phyloP scores from a whole-genome alignment of 1,140 invertebrate genomes.

The Eumeta japonica region DNA sequence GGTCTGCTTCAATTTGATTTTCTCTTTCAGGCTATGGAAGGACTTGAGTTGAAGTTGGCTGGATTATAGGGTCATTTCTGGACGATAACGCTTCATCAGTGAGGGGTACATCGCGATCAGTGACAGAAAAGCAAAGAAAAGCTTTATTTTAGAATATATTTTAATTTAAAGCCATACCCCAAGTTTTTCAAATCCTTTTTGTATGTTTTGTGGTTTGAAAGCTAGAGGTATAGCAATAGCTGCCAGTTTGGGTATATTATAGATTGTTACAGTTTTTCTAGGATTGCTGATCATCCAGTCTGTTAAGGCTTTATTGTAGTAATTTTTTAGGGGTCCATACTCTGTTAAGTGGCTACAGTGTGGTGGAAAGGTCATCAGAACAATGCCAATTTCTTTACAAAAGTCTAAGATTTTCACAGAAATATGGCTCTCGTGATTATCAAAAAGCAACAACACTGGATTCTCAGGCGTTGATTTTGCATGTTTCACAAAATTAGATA shows the following conservation, averaged over 20 bases:
- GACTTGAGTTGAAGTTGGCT: too few relatives aligned
- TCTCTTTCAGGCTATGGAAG: too few relatives aligned
- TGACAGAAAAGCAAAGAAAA: too few relatives aligned
- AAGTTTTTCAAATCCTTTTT: too few relatives aligned
- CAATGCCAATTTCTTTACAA: conserved; percentile 30
- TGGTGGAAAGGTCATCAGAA: conserved; percentile 32
- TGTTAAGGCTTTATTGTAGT: conserved; percentile 13
- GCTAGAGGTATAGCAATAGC: too few relatives aligned
- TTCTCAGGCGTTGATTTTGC: conserved; percentile 21
- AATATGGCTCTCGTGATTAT: conserved; percentile 40
- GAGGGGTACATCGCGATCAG: conserved; percentile 11
- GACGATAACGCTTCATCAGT: too few relatives aligned
- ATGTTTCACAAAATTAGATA: conserved; percentile 36
- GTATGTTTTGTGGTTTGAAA: too few relatives aligned
- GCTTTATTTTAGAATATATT: too few relatives aligned
- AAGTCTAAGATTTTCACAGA: conserved; percentile 15
- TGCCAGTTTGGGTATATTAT: conserved; percentile 14
- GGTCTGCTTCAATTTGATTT: too few relatives aligned
- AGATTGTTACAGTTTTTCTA: conserved; percentile 15
- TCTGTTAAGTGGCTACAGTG: conserved; percentile 32
- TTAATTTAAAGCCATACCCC: too few relatives aligned
- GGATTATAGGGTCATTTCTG: too few relatives aligned
- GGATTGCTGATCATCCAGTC: conserved; percentile 11
- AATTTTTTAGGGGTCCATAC: conserved; percentile 37
- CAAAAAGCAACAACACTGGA: conserved; percentile 34